phyloP scores from a whole-genome alignment of 2,113 vertebrate species.

The Lathamus discolor region DNA sequence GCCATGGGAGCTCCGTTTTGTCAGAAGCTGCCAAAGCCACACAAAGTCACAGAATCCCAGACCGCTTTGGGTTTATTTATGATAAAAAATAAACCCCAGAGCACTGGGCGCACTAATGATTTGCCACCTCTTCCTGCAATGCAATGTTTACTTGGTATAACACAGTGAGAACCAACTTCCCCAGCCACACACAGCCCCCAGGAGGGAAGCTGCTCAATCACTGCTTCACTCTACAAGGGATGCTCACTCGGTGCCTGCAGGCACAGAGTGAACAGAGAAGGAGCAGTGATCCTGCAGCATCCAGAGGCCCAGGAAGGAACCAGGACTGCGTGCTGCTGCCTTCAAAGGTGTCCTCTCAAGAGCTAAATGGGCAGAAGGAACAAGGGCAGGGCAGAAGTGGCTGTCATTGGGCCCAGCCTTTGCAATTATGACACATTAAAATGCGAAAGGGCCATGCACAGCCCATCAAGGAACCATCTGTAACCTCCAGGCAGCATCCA shows the following conservation, averaged over 20 bases:
- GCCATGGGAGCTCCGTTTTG: fast-evolving
- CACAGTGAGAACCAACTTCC: neutral
- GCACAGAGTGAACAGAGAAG: neutral
- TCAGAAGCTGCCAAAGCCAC: neutral
- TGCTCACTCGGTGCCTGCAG: neutral
- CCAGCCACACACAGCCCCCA: neutral
- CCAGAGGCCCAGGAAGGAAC: neutral
- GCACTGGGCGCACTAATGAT: neutral
- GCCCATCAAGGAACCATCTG: fast-evolving
- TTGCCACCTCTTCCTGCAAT: neutral
- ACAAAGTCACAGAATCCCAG: neutral
- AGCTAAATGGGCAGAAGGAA: neutral
- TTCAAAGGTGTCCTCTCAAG: neutral
- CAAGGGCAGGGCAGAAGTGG: neutral
- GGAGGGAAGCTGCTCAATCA: fast-evolving
- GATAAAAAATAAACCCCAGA: neutral
- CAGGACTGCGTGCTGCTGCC: neutral
- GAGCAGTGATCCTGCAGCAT: neutral
- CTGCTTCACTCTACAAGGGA: neutral
- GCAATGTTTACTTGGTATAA: fast-evolving
- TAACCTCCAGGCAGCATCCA: neutral
- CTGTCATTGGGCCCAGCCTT: neutral
- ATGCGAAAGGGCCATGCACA: neutral
- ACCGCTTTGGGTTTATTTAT: neutral
- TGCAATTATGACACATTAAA: neutral